A percentile compares a stretch with the other conserved stretches of the same genome.
Conservation (phyloP, 2,888 invertebrate species). For the Pollenia labialis region DNA sequence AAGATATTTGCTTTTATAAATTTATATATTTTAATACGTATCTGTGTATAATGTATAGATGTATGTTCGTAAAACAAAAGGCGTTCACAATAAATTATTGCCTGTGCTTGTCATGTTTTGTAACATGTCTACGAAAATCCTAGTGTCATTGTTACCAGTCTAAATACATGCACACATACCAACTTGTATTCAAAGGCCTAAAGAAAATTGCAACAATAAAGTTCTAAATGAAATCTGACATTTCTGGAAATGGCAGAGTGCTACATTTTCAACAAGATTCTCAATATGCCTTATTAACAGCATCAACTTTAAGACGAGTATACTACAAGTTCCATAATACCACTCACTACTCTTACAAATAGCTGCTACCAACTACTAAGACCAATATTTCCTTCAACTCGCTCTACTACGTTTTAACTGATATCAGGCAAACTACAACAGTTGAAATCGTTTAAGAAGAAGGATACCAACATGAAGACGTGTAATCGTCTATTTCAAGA, state of each 20-base stretch:
- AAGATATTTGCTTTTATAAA: conserved; percentile 33
- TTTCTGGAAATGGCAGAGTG: conserved; percentile 71
- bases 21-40: neutral
- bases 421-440: neutral
- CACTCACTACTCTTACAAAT: neutral
- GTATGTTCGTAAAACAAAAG: conserved; percentile 64
- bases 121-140: conserved; percentile 79
- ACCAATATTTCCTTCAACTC: conserved; percentile 37
- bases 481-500: conserved; percentile 46
- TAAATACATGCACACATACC: conserved; percentile 40
- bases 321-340: conserved; percentile 3
- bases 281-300: conserved; percentile 76
- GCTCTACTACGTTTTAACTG: neutral
- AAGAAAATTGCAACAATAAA: conserved; percentile 69
- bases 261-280: conserved; percentile 81
- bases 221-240: conserved; percentile 71
- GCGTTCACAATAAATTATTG: conserved; percentile 80
- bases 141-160: conserved; percentile 80
- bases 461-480: conserved; percentile 42
- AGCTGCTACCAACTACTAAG: conserved; percentile 1
- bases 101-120: conserved; percentile 80
- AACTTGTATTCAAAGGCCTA: conserved; percentile 49
- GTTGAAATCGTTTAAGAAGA: conserved; percentile 38
- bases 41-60: neutral
- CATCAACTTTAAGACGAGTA: conserved; percentile 70